Evolutionary conservation across 1,140 invertebrate species (phyloP), one percentile per base, ranked within the genome.

Genomic region (Neodiprion lecontei): DNA sequence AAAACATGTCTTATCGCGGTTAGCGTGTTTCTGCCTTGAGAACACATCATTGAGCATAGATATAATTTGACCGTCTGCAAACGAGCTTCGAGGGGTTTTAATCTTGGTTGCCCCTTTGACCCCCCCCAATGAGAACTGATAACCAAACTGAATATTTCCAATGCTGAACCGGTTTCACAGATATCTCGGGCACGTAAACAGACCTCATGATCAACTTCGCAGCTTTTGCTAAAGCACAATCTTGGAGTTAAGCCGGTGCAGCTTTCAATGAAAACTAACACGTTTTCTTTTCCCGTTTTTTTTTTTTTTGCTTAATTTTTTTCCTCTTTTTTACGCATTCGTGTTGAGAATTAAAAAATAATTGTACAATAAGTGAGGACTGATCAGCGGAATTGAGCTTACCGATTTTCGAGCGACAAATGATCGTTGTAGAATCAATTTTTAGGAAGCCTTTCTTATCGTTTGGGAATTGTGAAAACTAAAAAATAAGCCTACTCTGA

Each of bases 111-210:
- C 78, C 81, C 82, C 84, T 73, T 84, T 86, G 82, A 86, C 84
- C 84, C 82, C 80, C 76, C 72, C 76, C 72, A 76, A 75, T 72
- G 74, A 73, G 69, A 81, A 78, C 70, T 75, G 84, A 85, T 85
- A 85, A 73, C 70, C 66, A 80, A 87, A 86, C 84, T 74, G 80
- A 82, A 77, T 81, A 70, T 80, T 86, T 85, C 85, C 79, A 81
- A 82, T 72, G 70, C 49, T 67, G 71, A 87, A 85, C 85, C 81
- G 79, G 84, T 85, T 87, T 79, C 40, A n/a, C 53, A 61, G 53
- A 75, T 74, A 73, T 77, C 71, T 69, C 50, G 49, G 79, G 77
- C 75, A 79, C 77, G 80, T 85, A 85, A 87, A 86, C 83, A 86
- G 82, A 82, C 73, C 74, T 69, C 9, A 21, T 14, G 67, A 69